Evolutionary conservation across 2,888 invertebrate species (phyloP).

Genomic region (Cylindroiulus punctatus): DNA sequence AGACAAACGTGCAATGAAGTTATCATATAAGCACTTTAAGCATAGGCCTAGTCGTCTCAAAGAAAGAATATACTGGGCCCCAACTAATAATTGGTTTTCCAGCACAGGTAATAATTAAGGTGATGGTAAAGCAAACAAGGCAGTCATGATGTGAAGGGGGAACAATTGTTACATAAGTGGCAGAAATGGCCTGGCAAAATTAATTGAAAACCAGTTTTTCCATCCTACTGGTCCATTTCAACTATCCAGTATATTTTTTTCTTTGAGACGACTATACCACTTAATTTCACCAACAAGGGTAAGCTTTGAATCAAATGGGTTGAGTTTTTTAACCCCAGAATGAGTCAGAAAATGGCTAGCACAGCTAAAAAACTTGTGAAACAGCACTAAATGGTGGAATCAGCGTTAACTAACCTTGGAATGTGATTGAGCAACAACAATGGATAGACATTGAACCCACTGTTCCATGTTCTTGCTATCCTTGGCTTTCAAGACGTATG

Average conservation of each 20-base stretch:
- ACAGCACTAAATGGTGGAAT: background rate
- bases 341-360: background rate
- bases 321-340: background rate
- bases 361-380: background rate
- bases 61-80: too few species aligned
- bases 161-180: too few species aligned
- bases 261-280: too few species aligned
- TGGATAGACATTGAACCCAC: slow-evolving; percentile 94
- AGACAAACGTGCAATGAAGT: background rate
- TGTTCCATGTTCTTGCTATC: slow-evolving; percentile 94
- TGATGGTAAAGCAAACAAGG: too few species aligned
- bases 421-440: slow-evolving; percentile 89
- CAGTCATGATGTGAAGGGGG: too few species aligned
- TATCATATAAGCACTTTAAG: background rate
- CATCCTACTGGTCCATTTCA: too few species aligned
- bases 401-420: slow-evolving; percentile 65
- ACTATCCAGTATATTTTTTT: too few species aligned
- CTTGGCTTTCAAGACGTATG: slow-evolving; percentile 91
- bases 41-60: too few species aligned
- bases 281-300: background rate
- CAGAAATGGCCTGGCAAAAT: too few species aligned
- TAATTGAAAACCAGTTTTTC: too few species aligned
- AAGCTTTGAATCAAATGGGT: background rate
- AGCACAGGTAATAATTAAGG: too few species aligned
- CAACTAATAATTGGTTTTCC: too few species aligned